Evolutionary conservation across 2,888 invertebrate species (phyloP), one percentile per base, ranked within the genome.

Genomic region (Agriotes lineatus): DNA sequence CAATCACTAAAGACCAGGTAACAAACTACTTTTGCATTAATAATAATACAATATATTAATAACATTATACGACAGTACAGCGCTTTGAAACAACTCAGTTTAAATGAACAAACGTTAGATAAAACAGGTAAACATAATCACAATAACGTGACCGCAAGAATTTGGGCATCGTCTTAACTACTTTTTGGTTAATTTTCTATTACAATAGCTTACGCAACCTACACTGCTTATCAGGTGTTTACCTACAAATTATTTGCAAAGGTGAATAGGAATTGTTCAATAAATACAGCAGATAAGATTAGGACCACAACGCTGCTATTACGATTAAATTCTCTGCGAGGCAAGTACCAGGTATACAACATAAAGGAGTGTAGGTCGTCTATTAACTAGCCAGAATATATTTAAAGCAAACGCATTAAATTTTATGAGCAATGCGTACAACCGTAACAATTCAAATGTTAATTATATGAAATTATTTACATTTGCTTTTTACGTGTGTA

Each of bases 1-100:
- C 30, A 61, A 60, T 48, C 9, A 67, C 44, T 62, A 48, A 20
- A 35, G 20, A 20, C 33, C 12, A 39, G 39, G 37, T 39, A 14
- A 19, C 37, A 58, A 22, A 39, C 3, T 12, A 50, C 48, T 18
- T 50, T 37, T 37, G 10, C 52, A 50, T 20, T 48, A 20, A 52
- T 50, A 18, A 33, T 9, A 57, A 62, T 30, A 57, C 50, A 45
- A 48, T 35, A 12, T 37, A 33, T 4, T 54, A n/a, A n/a, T n/a
- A n/a, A n/a, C n/a, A n/a, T n/a, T n/a, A n/a, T n/a, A n/a, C n/a
- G n/a, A n/a, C n/a, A n/a, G n/a, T n/a, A n/a, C n/a, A n/a, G n/a
- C n/a, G n/a, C n/a, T n/a, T n/a, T n/a, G n/a, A n/a, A n/a, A n/a
- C n/a, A n/a, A n/a, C n/a, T n/a, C n/a, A n/a, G n/a, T 25, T 25